Evolutionary conservation across 2,888 invertebrate species (phyloP).

Genomic region (Chrysolina haemoptera): DNA sequence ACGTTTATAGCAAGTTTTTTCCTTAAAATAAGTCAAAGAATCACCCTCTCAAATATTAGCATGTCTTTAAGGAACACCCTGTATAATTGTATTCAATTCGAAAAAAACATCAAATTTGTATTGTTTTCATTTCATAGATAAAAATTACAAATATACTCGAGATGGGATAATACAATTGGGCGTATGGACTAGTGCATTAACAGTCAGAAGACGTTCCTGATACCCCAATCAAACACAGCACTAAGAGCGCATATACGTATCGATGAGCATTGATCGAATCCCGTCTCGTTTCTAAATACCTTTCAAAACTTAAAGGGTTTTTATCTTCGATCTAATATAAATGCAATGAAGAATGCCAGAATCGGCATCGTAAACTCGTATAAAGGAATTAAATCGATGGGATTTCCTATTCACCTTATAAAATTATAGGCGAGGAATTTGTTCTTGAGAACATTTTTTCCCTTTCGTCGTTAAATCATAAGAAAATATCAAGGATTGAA

Average conservation of each 20-base stretch:
- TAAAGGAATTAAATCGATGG: slow-evolving; percentile 15
- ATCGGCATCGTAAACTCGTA: slow-evolving; percentile 17
- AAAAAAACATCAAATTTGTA: too few relatives aligned
- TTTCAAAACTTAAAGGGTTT: slow-evolving; percentile 5
- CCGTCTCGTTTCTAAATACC: neutral
- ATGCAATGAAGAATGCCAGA: slow-evolving; percentile 13
- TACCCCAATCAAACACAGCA: slow-evolving; percentile 3
- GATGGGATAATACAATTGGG: slow-evolving; percentile 13
- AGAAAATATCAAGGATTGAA: too few relatives aligned
- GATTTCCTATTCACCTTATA: slow-evolving; percentile 14
- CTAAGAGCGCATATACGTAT: slow-evolving; percentile 15
- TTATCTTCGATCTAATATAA: slow-evolving; percentile 16
- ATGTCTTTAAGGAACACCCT: too few relatives aligned
- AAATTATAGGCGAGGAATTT: slow-evolving; percentile 7
- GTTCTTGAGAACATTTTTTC: neutral
- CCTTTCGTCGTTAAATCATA: too few relatives aligned
- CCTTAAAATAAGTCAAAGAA: too few relatives aligned
- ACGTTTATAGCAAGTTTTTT: too few relatives aligned
- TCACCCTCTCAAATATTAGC: too few relatives aligned
- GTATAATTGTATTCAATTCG: too few relatives aligned
- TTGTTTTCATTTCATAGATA: too few relatives aligned
- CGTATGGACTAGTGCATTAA: slow-evolving; percentile 1
- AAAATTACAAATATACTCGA: too few relatives aligned
- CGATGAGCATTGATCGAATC: slow-evolving; percentile 2
- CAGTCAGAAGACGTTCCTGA: slow-evolving; percentile 13